Conservation (phyloP, 2,113 vertebrate species). For the Polypterus senegalus region DNA sequence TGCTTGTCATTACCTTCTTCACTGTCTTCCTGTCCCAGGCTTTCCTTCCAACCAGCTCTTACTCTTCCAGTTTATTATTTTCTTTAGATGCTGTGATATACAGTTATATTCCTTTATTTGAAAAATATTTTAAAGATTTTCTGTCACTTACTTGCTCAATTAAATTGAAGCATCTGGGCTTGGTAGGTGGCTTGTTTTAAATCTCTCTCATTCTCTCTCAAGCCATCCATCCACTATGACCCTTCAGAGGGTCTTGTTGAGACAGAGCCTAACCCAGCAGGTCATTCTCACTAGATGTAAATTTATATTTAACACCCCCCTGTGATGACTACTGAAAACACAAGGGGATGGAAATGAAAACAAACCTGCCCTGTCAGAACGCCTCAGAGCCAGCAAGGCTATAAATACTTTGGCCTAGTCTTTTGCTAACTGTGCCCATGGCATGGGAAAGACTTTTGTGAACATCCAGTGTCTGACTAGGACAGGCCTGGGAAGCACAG, state of each 20-base stretch:
- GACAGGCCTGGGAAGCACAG: constrained; percentile 43
- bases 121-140: no score
- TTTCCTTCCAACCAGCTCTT: not conserved
- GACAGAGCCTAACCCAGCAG: constrained; percentile 21
- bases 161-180: no score
- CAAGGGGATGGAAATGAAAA: constrained; percentile 93
- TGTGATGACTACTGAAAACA: constrained; percentile 55
- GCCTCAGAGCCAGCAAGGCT: constrained; percentile 57
- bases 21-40: not conserved
- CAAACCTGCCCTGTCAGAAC: constrained; percentile 72
- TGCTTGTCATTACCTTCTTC: not conserved
- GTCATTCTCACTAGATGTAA: constrained; percentile 46
- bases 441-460: constrained; percentile 81
- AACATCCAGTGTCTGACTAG: constrained; percentile 29
- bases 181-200: not conserved
- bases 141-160: no score
- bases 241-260: not conserved
- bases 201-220: constrained; percentile 1
- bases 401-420: constrained; percentile 80
- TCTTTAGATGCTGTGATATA: not conserved
- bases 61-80: not conserved
- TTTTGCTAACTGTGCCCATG: constrained; percentile 74
- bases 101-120: no score
- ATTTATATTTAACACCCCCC: constrained; percentile 61
- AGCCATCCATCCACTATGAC: not conserved